phyloP scores from a whole-genome alignment of 2,113 vertebrate species.

The Lipotes vexillifer region DNA sequence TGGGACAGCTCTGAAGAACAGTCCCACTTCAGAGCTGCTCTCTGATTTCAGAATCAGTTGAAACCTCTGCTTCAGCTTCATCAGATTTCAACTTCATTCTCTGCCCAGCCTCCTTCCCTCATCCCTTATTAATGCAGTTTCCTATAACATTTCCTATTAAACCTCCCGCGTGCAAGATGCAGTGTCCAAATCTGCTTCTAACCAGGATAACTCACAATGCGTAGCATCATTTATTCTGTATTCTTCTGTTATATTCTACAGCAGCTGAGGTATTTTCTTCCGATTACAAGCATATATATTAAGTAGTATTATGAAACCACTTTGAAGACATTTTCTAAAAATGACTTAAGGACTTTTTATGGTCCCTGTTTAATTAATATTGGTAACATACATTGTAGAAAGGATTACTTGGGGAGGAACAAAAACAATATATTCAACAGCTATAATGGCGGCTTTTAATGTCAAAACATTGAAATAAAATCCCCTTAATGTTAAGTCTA shows the following conservation, averaged over 20 bases:
- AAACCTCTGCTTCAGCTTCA: background rate
- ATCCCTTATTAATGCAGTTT: background rate
- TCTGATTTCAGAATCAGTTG: background rate
- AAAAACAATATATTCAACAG: slow-evolving; percentile 67
- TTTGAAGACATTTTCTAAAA: slow-evolving; percentile 63
- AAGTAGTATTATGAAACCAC: slow-evolving; percentile 4
- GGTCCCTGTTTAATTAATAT: slow-evolving; percentile 69
- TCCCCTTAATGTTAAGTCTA: slow-evolving; percentile 46
- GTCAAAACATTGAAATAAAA: slow-evolving; percentile 63
- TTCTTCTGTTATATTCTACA: background rate
- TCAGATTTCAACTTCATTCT: background rate
- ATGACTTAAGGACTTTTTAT: slow-evolving; percentile 67
- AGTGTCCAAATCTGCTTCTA: background rate
- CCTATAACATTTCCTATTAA: background rate
- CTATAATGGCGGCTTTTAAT: slow-evolving; percentile 55
- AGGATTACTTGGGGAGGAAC: slow-evolving; percentile 62
- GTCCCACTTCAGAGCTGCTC: background rate
- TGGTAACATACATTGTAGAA: slow-evolving; percentile 61
- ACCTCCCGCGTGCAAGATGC: background rate
- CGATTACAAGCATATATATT: slow-evolving; percentile 41
- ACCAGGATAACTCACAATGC: background rate
- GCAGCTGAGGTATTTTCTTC: slow-evolving; percentile 32
- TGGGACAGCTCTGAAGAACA: background rate
- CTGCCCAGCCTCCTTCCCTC: fast-evolving
- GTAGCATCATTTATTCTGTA: background rate